Conservation (phyloP, 2,113 vertebrate species). For the Sturnus vulgaris region DNA sequence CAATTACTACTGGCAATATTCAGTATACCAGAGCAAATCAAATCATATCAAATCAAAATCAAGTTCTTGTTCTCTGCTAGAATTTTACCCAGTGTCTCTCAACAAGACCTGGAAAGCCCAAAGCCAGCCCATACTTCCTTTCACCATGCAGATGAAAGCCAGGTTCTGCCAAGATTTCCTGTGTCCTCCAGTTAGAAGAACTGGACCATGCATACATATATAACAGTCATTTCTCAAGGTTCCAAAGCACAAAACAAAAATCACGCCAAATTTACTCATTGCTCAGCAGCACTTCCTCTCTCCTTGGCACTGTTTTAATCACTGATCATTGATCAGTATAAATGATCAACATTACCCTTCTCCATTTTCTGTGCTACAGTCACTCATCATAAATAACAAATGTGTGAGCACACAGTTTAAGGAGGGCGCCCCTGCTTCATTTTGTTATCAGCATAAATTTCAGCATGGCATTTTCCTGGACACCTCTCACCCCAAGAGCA, state of each 20-base stretch:
- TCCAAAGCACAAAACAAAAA: not conserved
- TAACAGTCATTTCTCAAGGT: not conserved
- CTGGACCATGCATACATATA: rapidly evolving
- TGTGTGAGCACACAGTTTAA: rapidly evolving
- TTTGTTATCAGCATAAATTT: not conserved
- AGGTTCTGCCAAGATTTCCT: not conserved
- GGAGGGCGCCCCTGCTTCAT: not conserved
- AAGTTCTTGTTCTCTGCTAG: not conserved
- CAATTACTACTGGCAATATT: not conserved
- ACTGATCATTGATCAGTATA: not conserved
- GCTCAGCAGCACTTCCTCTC: not conserved
- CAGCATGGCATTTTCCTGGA: not conserved
- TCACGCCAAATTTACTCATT: not conserved
- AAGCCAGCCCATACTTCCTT: not conserved
- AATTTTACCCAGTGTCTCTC: not conserved
- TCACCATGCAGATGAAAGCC: not conserved
- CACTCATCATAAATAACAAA: not conserved
- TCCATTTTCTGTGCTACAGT: not conserved
- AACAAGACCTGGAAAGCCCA: not conserved
- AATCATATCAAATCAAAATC: not conserved
- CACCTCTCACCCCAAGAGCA: not conserved
- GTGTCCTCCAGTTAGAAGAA: not conserved
- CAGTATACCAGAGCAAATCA: not conserved
- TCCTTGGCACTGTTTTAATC: not conserved
- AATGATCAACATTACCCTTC: not conserved